Evolutionary conservation across 2,797 vertebrate species (phyloP).

Genomic region (Denticeps clupeoides): DNA sequence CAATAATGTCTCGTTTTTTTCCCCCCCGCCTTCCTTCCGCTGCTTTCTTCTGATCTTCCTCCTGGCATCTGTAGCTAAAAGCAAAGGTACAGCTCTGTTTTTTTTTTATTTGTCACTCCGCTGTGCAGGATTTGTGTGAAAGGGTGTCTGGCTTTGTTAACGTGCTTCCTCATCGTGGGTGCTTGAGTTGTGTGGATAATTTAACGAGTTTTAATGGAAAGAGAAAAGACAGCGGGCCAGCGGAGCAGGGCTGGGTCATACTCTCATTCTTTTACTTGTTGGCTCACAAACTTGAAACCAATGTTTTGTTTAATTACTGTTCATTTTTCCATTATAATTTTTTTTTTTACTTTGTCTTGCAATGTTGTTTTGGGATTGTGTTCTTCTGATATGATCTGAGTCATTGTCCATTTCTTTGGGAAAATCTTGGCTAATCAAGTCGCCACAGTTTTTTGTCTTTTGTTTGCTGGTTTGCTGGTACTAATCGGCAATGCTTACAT

Average conservation of each 20-base stretch:
- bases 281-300: no score
- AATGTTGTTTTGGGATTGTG: no score
- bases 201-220: slow-evolving; percentile 43
- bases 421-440: no score
- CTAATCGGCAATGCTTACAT: no score
- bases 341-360: no score
- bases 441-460: no score
- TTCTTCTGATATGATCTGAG: no score
- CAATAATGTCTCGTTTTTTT: no score
- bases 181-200: slow-evolving; percentile 48
- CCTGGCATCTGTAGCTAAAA: slow-evolving; percentile 92
- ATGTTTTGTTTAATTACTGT: neutral
- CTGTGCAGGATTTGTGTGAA: slow-evolving; percentile 36
- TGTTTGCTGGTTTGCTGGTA: no score
- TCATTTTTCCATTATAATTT: no score
- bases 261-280: neutral
- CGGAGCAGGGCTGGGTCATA: slow-evolving; percentile 9
- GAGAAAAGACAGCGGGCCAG: slow-evolving; percentile 17
- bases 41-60: slow-evolving; percentile 27
- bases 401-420: no score
- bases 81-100: slow-evolving; percentile 89
- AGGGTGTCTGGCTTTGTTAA: slow-evolving; percentile 27
- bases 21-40: slow-evolving; percentile 10
- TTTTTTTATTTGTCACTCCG: slow-evolving; percentile 31
- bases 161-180: slow-evolving; percentile 18